phyloP scores from a whole-genome alignment of 1,140 invertebrate genomes.

The Micrasema minimum region DNA sequence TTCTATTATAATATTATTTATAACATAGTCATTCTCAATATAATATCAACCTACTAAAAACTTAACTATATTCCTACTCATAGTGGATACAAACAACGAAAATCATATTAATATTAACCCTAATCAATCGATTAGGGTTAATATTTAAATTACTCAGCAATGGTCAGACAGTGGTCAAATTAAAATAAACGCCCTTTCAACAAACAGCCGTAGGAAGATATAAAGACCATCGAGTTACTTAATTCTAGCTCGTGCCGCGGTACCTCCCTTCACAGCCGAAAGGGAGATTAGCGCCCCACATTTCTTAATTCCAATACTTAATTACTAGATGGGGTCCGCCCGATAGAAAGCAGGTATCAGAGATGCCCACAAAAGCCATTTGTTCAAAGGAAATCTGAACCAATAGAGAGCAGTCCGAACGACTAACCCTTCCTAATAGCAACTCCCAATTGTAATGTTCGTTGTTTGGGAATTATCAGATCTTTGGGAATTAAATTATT shows the following conservation, averaged over 20 bases:
- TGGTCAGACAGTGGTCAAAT: no score
- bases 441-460: slow-evolving; percentile 37
- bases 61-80: no score
- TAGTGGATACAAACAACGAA: no score
- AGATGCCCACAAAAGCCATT: slow-evolving; percentile 19
- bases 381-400: slow-evolving; percentile 2
- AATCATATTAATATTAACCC: no score
- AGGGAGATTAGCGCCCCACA: slow-evolving; percentile 69
- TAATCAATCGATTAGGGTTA: no score
- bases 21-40: no score
- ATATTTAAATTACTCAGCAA: no score
- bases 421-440: slow-evolving; percentile 41
- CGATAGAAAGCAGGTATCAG: slow-evolving; percentile 16
- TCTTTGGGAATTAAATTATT: slow-evolving; percentile 29
- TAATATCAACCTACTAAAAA: no score
- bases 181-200: slow-evolving; percentile 27
- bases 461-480: slow-evolving; percentile 39
- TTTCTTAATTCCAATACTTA: slow-evolving; percentile 71
- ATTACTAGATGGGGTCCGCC: slow-evolving; percentile 61
- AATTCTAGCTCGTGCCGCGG: not conserved
- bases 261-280: slow-evolving; percentile 24
- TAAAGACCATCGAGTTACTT: slow-evolving; percentile 17
- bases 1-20: no score
- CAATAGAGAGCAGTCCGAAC: slow-evolving; percentile 18
- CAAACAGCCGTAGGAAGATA: slow-evolving; percentile 15